Percentiles rank a stretch among this genome's conserved stretches.
Evolutionary conservation across 2,888 invertebrate species (phyloP).

Genomic region (Tetropium fuscum): DNA sequence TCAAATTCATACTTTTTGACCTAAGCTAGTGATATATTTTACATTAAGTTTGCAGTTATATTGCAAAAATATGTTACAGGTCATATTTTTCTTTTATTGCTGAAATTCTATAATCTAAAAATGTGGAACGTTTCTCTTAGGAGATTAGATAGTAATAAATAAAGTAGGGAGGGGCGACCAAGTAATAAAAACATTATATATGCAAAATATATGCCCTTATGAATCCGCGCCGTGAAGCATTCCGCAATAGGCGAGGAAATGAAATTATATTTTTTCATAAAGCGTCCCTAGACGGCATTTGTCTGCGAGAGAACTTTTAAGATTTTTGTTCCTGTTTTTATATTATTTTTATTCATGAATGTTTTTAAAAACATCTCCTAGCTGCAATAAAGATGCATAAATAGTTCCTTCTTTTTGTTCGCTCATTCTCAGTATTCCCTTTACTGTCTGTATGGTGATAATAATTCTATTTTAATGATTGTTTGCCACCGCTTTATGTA

Average conservation of each 20-base stretch:
- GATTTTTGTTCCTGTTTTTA: conserved; percentile 57
- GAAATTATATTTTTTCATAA: conserved; percentile 61
- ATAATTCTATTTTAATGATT: conserved; percentile 3
- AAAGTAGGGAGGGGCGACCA: conserved; percentile 48
- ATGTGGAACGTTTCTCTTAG: conserved; percentile 43
- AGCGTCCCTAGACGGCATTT: conserved; percentile 58
- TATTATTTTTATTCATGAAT: conserved; percentile 60
- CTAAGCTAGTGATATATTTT: too few species aligned
- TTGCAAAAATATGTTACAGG: conserved; percentile 11
- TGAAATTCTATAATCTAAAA: conserved; percentile 39
- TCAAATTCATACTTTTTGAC: too few species aligned
- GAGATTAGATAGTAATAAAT: conserved; percentile 52
- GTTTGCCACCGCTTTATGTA: not conserved
- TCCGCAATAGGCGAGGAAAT: conserved; percentile 55
- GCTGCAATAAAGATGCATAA: conserved; percentile 53
- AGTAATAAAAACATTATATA: conserved; percentile 56
- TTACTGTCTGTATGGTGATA: conserved; percentile 4
- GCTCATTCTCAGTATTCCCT: conserved; percentile 2
- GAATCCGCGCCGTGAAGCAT: conserved; percentile 52
- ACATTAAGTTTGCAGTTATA: not conserved
- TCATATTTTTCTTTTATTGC: conserved; percentile 17
- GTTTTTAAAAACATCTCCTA: conserved; percentile 46
- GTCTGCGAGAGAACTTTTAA: conserved; percentile 54
- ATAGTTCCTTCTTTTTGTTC: conserved; percentile 39
- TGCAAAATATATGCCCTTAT: conserved; percentile 57